These are phyloP conservation scores for Pachydiplax longipennis DNA, from an alignment of 2,888 invertebrate genomes.

Conservation along the genomic window DNA sequence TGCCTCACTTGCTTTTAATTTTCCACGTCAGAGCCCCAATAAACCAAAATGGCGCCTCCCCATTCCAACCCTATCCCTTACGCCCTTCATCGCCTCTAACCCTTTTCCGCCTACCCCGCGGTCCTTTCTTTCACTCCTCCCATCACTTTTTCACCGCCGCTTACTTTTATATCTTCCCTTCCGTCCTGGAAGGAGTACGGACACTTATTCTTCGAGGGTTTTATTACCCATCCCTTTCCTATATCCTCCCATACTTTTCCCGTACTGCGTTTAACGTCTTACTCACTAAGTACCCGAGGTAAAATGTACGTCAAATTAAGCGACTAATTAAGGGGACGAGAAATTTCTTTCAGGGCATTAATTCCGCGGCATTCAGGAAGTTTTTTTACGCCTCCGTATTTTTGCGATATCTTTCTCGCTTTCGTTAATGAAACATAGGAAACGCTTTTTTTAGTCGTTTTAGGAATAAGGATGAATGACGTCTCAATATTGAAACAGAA, in stretches of 20 bases:
- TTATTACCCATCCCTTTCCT: neutral
- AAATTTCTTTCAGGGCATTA: neutral
- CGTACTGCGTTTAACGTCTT: neutral
- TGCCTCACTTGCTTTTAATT: constrained; percentile 31
- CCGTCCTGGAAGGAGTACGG: neutral
- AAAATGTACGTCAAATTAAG: neutral
- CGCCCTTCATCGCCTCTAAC: neutral
- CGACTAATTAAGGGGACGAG: neutral
- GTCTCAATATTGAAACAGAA: neutral
- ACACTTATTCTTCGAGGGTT: neutral
- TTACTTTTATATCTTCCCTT: neutral
- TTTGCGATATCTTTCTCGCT: neutral
- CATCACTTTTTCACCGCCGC: neutral
- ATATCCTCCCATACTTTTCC: neutral
- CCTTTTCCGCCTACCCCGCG: neutral
- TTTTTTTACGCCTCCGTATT: neutral
- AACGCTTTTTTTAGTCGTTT: neutral
- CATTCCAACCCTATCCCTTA: neutral
- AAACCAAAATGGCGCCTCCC: neutral
- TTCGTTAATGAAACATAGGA: neutral
- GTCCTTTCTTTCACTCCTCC: neutral
- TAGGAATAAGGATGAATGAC: neutral
- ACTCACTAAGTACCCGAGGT: neutral
- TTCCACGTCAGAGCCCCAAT: neutral
- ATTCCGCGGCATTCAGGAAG: neutral